Base-by-base conservation (phyloP, 2,113 vertebrate species). In the Hyaena hyaena region DNA sequence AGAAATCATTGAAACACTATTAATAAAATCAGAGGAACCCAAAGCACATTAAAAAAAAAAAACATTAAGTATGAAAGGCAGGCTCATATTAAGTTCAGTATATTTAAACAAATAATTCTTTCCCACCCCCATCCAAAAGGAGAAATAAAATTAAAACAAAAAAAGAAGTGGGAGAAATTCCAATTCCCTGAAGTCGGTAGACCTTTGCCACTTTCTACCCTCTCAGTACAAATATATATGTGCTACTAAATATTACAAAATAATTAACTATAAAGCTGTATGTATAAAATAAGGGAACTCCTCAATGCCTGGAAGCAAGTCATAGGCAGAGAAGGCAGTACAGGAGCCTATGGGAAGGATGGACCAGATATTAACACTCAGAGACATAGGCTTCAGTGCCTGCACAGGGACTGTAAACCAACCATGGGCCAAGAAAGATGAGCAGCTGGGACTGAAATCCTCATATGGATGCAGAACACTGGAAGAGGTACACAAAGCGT, bases 1-100 rank as follows among this genome's bases (percentile, higher is more conserved):
- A 55, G 16, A 93, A 96, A 85, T 71, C 19, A 92, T 31, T 92
- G 53, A 81, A 96, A 89, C 35, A 74, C 48, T 71, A 89, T 89
- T 84, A 96, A 83, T 84, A 76, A 88, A 89, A 88, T 45, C 31
- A 66, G 65, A 39, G 45, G 16, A 92, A 88, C 0, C 0, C 26
- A 79, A 53, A 83, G 3, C 58, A 74, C 12, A 48, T 63, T 24
- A 84, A 95, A 85, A 55, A 93, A 43, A 86, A 55, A 93, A 45
- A 43, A 19, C 2, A 53, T 12, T 74, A 80, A 93, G 6, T 73
- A 79, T n/a, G 19, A 92, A 95, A 90, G 15, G 1, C 7, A 97
- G 8, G 24, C 11, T 79, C 68, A 84, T 55, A 86, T 65, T 86
- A 55, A 55, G 12, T 73, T 80, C 86, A 43, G 33, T 74, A n/a